These are phyloP conservation scores for Chironomus tentans DNA, from an alignment of 2,888 invertebrate species.

Conservation along the genomic window DNA sequence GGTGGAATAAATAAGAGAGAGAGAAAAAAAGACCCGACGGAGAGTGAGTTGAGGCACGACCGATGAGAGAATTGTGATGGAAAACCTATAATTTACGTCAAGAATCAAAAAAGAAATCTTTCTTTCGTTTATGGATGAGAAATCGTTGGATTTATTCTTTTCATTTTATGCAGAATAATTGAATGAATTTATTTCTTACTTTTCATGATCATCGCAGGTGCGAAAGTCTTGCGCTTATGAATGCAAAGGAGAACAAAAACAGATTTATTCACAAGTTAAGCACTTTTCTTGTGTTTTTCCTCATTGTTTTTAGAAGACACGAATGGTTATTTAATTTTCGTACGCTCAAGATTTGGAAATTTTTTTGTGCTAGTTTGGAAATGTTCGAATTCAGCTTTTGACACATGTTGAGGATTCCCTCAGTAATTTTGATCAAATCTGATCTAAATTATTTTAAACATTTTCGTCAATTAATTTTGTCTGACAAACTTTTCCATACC, in stretches of 20 bases:
- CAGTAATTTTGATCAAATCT: no score
- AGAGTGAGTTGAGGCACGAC: background rate
- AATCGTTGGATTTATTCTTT: background rate
- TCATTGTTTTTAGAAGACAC: no score
- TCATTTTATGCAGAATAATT: background rate
- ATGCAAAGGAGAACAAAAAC: background rate
- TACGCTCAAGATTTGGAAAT: no score
- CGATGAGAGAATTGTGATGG: background rate
- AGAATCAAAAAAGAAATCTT: background rate
- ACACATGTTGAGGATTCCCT: no score
- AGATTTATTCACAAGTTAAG: no score
- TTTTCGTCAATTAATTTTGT: no score
- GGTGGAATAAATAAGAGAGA: background rate
- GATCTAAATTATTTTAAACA: no score
- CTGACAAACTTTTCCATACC: no score
- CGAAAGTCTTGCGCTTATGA: background rate
- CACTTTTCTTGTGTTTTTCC: no score
- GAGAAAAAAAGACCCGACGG: background rate
- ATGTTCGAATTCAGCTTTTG: no score
- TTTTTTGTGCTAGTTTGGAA: no score
- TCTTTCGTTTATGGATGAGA: background rate
- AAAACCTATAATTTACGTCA: conserved; percentile 25
- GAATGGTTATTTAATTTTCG: no score
- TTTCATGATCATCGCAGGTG: background rate
- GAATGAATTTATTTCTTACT: background rate